Evolutionary conservation across 2,797 vertebrate species (phyloP).

Genomic region (Phoebastria nigripes): DNA sequence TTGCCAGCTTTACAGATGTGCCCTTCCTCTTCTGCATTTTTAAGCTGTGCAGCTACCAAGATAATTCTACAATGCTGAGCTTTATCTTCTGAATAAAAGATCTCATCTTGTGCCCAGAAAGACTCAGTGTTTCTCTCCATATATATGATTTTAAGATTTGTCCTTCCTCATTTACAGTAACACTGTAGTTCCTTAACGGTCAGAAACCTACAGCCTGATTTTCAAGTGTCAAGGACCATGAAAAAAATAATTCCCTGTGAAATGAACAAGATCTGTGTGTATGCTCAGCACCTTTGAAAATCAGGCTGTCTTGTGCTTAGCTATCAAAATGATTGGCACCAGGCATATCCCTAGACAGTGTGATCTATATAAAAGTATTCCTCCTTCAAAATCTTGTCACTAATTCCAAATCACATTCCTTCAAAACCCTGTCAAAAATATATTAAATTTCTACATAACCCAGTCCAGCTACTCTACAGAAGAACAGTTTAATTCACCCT

Average conservation of each 20-base stretch:
- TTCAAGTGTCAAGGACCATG: not conserved
- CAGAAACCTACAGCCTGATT: not conserved
- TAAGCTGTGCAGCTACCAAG: not conserved
- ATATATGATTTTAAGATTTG: not conserved
- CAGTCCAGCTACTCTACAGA: not conserved
- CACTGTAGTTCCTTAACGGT: not conserved
- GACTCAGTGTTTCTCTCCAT: not conserved
- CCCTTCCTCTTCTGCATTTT: not conserved
- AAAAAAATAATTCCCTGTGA: not conserved
- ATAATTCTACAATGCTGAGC: not conserved
- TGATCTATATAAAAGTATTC: conserved; percentile 16
- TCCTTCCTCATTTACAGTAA: not conserved
- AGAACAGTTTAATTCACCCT: conserved; percentile 5
- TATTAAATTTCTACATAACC: conserved; percentile 23
- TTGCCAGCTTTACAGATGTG: not conserved
- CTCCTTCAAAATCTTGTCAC: conserved; percentile 39
- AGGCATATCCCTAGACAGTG: not conserved
- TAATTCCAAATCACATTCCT: conserved; percentile 34
- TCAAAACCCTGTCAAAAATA: conserved; percentile 25
- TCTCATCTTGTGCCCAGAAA: not conserved
- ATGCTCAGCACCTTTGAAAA: conserved; percentile 37
- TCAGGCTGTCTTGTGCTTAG: not conserved
- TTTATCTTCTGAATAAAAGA: not conserved
- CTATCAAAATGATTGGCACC: conserved; percentile 50
- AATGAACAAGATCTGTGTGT: conserved; percentile 1